phyloP scores from a whole-genome alignment of 2,888 invertebrate species.

The Pammene fasciana region DNA sequence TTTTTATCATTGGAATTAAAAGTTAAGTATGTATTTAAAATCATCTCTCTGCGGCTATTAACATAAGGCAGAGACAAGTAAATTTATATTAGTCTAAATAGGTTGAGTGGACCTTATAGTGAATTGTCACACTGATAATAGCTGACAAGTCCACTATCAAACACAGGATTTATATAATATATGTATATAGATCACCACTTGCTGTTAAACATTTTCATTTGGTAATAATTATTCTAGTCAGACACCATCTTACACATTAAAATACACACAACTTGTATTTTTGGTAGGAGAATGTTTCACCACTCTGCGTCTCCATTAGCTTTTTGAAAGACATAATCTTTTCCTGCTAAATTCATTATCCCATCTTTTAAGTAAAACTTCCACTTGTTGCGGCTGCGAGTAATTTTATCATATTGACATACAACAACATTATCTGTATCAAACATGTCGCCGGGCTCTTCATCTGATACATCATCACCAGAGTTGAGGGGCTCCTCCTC shows the following conservation, averaged over 20 bases:
- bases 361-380: constrained; percentile 99
- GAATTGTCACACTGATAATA: constrained; percentile 16
- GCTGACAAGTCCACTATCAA: constrained; percentile 1
- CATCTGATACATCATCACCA: constrained; percentile 98
- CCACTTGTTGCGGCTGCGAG: constrained; percentile 99
- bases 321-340: constrained; percentile 99
- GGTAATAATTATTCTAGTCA: constrained; percentile 56
- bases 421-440: constrained; percentile 99
- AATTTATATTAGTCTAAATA: constrained; percentile 23
- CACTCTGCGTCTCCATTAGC: constrained; percentile 99
- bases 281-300: constrained; percentile 82
- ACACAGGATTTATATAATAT: neutral
- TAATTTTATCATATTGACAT: constrained; percentile 99
- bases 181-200: constrained; percentile 20
- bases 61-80: neutral
- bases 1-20: neutral
- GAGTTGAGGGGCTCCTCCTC: constrained; percentile 97
- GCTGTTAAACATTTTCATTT: constrained; percentile 45
- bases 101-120: constrained; percentile 10
- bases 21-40: neutral
- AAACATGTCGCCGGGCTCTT: constrained; percentile 96
- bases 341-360: constrained; percentile 99
- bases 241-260: constrained; percentile 65
- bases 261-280: constrained; percentile 66
- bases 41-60: neutral